Evolutionary conservation across 1,140 invertebrate species (phyloP).

Genomic region (Mizuhopecten yessoensis): DNA sequence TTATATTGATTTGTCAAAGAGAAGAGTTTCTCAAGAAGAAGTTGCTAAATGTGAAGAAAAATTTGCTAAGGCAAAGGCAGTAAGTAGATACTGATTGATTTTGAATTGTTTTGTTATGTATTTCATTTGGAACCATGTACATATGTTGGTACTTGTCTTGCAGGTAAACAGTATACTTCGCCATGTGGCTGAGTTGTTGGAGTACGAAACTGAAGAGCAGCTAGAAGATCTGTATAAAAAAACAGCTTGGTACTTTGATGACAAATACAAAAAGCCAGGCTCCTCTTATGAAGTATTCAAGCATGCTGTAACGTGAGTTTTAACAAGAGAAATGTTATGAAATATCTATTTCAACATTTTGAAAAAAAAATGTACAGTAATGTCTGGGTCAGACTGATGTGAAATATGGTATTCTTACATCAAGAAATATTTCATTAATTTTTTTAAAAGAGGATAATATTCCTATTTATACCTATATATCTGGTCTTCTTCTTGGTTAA

Average conservation of each 20-base stretch:
- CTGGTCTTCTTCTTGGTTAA: too few species aligned
- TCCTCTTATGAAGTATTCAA: constrained; percentile 99
- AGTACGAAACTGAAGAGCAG: constrained; percentile 95
- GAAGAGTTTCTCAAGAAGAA: constrained; percentile 98
- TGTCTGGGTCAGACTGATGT: too few species aligned
- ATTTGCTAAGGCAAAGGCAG: constrained; percentile 99
- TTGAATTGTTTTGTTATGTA: too few species aligned
- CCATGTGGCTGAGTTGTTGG: constrained; percentile 97
- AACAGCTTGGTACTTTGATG: constrained; percentile 99
- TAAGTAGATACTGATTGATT: constrained; percentile 83
- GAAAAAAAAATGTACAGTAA: too few species aligned
- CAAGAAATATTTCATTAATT: too few species aligned
- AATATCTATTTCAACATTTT: too few species aligned
- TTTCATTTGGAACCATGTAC: too few species aligned
- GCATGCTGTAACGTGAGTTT: constrained; percentile 95
- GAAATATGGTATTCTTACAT: too few species aligned
- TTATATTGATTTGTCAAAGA: constrained; percentile 99
- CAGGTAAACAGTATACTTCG: constrained; percentile 95
- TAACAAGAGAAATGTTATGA: too few species aligned
- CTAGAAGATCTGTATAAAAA: constrained; percentile 97
- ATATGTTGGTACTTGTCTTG: too few species aligned
- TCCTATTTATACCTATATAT: too few species aligned
- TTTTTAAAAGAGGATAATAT: too few species aligned
- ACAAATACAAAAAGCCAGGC: constrained; percentile 97
- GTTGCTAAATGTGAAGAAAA: constrained; percentile 99